Evolutionary conservation across 1,140 invertebrate genomes (phyloP).

Genomic region (Andricus grossulariae): DNA sequence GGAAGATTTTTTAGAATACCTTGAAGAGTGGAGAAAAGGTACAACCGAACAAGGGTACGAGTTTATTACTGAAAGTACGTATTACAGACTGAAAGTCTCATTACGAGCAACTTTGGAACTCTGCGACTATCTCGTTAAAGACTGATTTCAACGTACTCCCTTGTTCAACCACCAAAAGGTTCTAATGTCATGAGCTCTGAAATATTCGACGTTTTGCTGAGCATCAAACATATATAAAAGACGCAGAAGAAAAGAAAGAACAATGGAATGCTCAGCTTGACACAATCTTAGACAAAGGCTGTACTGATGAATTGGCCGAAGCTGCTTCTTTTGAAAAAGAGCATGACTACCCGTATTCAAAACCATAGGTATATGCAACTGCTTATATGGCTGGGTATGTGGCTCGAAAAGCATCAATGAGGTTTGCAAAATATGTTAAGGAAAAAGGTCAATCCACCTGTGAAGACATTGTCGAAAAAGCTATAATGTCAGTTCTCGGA

Average conservation of each 20-base stretch:
- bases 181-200: background rate
- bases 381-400: no score
- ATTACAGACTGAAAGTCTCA: constrained; percentile 22
- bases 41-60: constrained; percentile 19
- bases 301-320: no score
- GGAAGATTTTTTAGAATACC: background rate
- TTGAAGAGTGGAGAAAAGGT: constrained; percentile 33
- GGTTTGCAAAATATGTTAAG: background rate
- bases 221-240: background rate
- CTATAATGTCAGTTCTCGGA: background rate
- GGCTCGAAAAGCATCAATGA: background rate
- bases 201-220: background rate
- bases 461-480: background rate
- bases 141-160: constrained; percentile 9
- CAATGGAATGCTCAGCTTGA: background rate
- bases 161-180: background rate
- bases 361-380: background rate
- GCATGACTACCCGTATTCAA: no score
- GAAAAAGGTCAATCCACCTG: background rate
- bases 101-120: background rate
- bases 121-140: background rate
- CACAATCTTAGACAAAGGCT: background rate
- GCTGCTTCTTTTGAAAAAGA: no score
- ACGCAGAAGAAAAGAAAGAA: background rate
- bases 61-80: constrained; percentile 34